phyloP scores from a whole-genome alignment of 2,797 vertebrate species.

The Labeo calbasu region DNA sequence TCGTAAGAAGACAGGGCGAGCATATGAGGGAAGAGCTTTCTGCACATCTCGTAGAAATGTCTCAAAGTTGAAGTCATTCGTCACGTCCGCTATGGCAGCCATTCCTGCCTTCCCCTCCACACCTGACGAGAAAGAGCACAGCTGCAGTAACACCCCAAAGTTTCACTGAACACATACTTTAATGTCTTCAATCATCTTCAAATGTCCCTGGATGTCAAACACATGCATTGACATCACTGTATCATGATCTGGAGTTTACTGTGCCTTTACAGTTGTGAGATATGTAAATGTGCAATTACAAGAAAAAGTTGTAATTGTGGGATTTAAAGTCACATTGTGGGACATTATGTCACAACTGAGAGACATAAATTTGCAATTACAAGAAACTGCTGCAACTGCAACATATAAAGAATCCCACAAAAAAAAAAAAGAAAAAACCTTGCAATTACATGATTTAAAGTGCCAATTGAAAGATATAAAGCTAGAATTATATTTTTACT shows the following conservation, averaged over 20 bases:
- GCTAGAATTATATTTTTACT: not conserved
- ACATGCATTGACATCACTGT: not conserved
- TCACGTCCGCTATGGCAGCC: conserved; percentile 80
- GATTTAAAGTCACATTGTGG: not conserved
- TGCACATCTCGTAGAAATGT: conserved; percentile 75
- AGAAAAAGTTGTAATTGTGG: no score
- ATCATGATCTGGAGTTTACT: not conserved
- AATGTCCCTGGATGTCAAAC: no score
- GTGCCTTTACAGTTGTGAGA: no score
- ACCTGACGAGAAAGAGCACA: conserved; percentile 68
- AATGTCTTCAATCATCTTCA: not conserved
- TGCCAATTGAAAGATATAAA: not conserved
- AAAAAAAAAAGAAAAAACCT: no score
- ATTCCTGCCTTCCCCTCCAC: conserved; percentile 89
- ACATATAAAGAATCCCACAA: no score
- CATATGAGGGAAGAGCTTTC: conserved; percentile 83
- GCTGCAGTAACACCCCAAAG: no score
- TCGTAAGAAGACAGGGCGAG: conserved; percentile 85
- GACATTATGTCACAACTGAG: not conserved
- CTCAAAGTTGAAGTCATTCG: conserved; percentile 72
- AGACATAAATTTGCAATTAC: not conserved
- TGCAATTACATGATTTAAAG: not conserved
- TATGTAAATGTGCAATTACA: no score
- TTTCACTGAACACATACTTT: not conserved
- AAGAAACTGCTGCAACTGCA: not conserved